Evolutionary conservation across 2,113 vertebrate genomes (phyloP), one percentile per base, ranked within the genome.

Genomic region (Pterocles orientalis): DNA sequence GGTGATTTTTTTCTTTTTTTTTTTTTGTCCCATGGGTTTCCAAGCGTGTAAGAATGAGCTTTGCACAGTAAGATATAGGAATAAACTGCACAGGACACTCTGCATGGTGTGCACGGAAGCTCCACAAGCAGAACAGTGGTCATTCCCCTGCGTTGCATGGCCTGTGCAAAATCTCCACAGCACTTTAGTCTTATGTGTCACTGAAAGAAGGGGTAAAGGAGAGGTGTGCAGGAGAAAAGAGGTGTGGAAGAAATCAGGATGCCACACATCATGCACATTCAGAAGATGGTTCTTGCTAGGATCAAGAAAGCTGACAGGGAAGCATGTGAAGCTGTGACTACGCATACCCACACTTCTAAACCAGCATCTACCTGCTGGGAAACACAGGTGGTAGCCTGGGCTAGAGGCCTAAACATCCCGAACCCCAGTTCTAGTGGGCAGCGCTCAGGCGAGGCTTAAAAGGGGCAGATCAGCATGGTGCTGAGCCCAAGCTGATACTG

Each of bases 381-480:
- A 65, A 2, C 15, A 58, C 12, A 33, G 9, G 19, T 1, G 9
- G 21, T 45, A 71, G 14, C 15, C 24, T 75, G 48, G 21, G 11
- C 18, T 34, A 48, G 69, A 73, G 18, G 26, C 21, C 26, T 62
- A 26, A 43, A 12, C 17, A 86, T 43, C 23, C 15, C 18, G 56
- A 77, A 48, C 2, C 8, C 45, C 58, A 34, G 3, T 57, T 68
- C 28, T 14, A 73, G 25, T 8, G 18, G 24, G 58, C 64, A 86
- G 50, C 45, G 47, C 11, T 61, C 45, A 2, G 2, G 15, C 21
- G 81, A 77, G 34, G 3, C 34, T 77, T 76, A 23, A 51, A 60
- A 41, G 16, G 29, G 18, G 6, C 18, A 43, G 53, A 26, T 34
- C 13, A 34, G 3, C 31, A 13, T 23, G 8, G 23, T 0, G 0